Conservation (phyloP, 2,888 invertebrate genomes). For the Rhagonycha lutea region DNA sequence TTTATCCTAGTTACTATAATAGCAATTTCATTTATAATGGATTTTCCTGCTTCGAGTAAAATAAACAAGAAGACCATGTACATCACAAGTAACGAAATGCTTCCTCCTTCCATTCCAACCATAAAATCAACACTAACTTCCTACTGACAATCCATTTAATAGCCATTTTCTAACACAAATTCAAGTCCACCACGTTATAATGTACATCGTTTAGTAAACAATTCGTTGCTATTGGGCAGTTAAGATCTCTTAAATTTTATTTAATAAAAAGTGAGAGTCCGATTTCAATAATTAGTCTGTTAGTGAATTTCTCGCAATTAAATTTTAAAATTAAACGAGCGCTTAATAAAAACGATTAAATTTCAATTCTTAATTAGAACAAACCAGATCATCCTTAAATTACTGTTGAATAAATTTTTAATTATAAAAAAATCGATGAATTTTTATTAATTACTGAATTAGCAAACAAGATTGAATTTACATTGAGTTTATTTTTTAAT, state of each 20-base stretch:
- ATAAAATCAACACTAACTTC: conserved; percentile 37
- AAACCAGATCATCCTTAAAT: background rate
- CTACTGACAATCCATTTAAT: conserved; percentile 23
- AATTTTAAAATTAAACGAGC: background rate
- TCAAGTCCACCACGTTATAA: background rate
- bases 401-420: background rate
- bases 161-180: conserved; percentile 7
- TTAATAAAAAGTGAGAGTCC: background rate
- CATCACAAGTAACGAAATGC: conserved; percentile 40
- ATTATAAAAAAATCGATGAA: background rate
- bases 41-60: conserved; percentile 8
- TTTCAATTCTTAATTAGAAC: background rate
- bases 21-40: conserved; percentile 1
- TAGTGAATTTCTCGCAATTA: background rate
- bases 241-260: background rate
- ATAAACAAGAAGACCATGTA: conserved; percentile 23
- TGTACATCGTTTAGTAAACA: background rate
- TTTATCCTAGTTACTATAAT: background rate
- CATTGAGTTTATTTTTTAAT: background rate
- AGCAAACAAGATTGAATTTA: background rate
- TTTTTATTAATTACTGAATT: background rate
- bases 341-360: background rate
- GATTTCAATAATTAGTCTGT: background rate
- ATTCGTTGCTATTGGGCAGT: background rate
- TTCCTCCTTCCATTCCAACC: conserved; percentile 36